phyloP scores from a whole-genome alignment of 2,113 vertebrate species.

The Ascaphus truei region DNA sequence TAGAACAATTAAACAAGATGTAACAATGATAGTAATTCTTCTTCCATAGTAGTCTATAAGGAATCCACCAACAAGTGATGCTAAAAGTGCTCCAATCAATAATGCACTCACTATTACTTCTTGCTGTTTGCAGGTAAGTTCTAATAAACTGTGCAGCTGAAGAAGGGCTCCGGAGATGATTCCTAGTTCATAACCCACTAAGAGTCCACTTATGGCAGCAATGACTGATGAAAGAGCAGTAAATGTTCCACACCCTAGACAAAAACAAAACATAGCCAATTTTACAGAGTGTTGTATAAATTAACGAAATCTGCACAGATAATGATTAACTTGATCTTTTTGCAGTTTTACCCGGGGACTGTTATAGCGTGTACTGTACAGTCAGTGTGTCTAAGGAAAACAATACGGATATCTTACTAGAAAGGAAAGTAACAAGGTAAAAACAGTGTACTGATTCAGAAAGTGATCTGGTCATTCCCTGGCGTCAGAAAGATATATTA shows the following conservation, averaged over 20 bases:
- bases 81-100: conserved; percentile 81
- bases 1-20: conserved; percentile 70
- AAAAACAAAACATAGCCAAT: conserved; percentile 30
- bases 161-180: conserved; percentile 90
- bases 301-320: too few species aligned
- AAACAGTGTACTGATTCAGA: too few species aligned
- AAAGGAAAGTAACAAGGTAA: too few species aligned
- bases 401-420: too few species aligned
- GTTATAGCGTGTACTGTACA: too few species aligned
- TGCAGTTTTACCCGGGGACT: too few species aligned
- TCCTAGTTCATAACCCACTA: conserved; percentile 89
- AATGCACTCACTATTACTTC: conserved; percentile 86
- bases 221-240: conserved; percentile 71
- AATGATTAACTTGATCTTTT: too few species aligned
- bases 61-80: conserved; percentile 79
- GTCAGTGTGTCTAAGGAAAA: too few species aligned
- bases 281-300: too few species aligned
- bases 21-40: conserved; percentile 76
- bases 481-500: too few species aligned
- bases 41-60: conserved; percentile 86
- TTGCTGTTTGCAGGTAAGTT: conserved; percentile 81
- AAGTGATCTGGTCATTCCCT: too few species aligned
- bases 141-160: conserved; percentile 73
- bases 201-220: conserved; percentile 85
- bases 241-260: conserved; percentile 73